Base-by-base conservation (phyloP, 1,140 invertebrate species). In the Cydia amplana region DNA sequence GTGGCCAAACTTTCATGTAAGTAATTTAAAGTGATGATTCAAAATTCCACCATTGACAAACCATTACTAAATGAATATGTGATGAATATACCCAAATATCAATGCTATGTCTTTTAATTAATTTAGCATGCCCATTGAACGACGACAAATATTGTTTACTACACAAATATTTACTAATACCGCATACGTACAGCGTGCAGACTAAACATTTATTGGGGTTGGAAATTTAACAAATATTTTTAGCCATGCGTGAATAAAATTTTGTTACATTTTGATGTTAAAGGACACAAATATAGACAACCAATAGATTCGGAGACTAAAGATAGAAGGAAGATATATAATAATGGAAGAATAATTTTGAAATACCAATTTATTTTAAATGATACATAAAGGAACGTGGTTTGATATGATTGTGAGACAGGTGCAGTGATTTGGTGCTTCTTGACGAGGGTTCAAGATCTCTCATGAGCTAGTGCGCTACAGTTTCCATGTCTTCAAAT, bases 111-210 rank as follows among this genome's bases (percentile, higher is more conserved):
- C 55, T 0, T 60, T 20, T 70, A 36, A 67, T 16, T 28, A 78
- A 80, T 77, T 77, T 78, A 76, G 80, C 89, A 91, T 91, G 87
- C 87, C 87, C 85, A 82, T 78, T 75, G 84, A 84, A 80, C 75
- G 82, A 85, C 75, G 77, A 85, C 79, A 88, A 83, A 84, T 77
- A 84, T 60, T 83, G 82, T 82, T 83, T 82, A 84, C 88, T 91
- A 91, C 85, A 89, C 84, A 90, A 76, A 86, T 83, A 82, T 74
- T 74, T 77, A 86, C 87, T 88, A 89, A 86, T 81, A 89, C 77
- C 75, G 78, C 79, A 83, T 82, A 84, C 85, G 90, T 87, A 91
- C 83, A 91, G 90, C 91, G 91, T 93, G 91, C 91, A 93, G 77
- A 89, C 89, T 91, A 91, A 91, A 93, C 90, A 93, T 81, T 85